Evolutionary conservation across 2,113 vertebrate species (phyloP).

Genomic region (Coptodon rendalli): DNA sequence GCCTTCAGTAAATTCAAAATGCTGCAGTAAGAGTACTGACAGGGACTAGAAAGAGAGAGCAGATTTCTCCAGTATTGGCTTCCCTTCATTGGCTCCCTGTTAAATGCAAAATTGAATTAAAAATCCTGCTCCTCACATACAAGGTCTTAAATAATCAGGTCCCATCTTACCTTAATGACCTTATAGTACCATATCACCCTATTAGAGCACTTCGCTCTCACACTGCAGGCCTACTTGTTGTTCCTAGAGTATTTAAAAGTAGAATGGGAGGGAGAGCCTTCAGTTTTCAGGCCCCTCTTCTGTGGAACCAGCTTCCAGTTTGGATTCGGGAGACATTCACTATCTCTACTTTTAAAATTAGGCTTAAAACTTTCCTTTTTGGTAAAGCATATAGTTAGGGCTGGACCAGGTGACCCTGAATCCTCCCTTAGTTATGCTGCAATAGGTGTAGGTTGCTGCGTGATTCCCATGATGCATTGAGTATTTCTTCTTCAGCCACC

Average conservation of each 20-base stretch:
- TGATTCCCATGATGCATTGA: background rate
- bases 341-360: background rate
- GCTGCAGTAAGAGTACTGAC: background rate
- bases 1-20: background rate
- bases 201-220: rapidly evolving
- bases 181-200: background rate
- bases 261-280: background rate
- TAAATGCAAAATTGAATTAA: background rate
- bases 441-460: rapidly evolving
- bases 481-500: background rate
- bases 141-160: background rate
- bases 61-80: rapidly evolving
- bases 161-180: background rate
- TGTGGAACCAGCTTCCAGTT: background rate
- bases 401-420: background rate
- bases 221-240: background rate
- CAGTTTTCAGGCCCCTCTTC: background rate
- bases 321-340: background rate
- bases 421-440: background rate
- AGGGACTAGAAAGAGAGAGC: rapidly evolving
- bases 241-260: background rate
- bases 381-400: background rate
- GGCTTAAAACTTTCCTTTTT: background rate
- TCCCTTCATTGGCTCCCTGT: rapidly evolving
- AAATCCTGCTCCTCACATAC: background rate